Percentiles rank a stretch among this genome's conserved stretches.
phyloP scores from a whole-genome alignment of 2,113 vertebrate genomes.

The Marcusenius ussheri region DNA sequence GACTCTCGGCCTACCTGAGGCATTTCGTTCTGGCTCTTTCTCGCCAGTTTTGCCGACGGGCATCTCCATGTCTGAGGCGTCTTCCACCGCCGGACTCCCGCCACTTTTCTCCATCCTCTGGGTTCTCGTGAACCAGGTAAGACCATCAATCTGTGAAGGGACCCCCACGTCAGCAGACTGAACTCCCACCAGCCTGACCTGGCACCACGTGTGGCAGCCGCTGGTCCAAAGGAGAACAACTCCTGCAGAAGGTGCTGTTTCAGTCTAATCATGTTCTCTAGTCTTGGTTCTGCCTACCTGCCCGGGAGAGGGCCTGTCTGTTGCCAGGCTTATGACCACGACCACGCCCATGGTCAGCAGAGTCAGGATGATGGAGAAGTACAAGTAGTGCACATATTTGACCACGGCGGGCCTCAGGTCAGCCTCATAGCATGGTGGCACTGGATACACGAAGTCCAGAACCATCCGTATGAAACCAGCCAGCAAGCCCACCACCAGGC shows the following conservation, averaged over 20 bases:
- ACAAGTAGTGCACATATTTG: conserved; percentile 83
- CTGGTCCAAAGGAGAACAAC: not conserved
- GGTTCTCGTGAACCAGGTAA: conserved; percentile 87
- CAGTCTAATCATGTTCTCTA: not conserved
- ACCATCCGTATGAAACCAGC: conserved; percentile 73
- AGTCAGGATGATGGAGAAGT: conserved; percentile 81
- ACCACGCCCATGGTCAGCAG: conserved; percentile 60
- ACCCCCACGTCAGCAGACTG: not conserved
- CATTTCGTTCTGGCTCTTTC: not conserved
- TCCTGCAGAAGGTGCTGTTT: not conserved
- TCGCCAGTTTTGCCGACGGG: not conserved
- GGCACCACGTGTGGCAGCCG: not conserved
- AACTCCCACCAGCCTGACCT: not conserved
- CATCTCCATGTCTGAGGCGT: conserved; percentile 24
- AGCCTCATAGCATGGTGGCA: conserved; percentile 71
- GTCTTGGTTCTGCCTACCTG: conserved; percentile 50
- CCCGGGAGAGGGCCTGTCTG: conserved; percentile 57
- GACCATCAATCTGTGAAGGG: conserved; percentile 64
- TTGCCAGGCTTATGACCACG: conserved; percentile 68
- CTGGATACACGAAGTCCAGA: conserved; percentile 78
- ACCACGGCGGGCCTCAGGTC: conserved; percentile 70
- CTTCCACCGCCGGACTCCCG: conserved; percentile 28
- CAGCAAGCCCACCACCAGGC: conserved; percentile 67
- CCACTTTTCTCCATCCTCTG: conserved; percentile 37
- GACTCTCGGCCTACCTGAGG: not conserved